phyloP scores from a whole-genome alignment of 2,888 invertebrate genomes.

The Dryomyza anilis region DNA sequence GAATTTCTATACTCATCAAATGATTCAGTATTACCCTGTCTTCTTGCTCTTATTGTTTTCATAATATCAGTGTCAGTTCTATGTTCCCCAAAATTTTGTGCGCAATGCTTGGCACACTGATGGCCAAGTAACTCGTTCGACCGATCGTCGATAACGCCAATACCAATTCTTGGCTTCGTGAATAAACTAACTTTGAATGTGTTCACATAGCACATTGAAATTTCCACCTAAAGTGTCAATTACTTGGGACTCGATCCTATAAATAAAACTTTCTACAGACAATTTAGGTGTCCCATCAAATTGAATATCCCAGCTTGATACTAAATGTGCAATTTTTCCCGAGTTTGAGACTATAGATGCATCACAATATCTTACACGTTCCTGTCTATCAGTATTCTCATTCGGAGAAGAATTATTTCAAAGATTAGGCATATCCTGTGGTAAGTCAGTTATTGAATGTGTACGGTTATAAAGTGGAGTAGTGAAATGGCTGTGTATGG shows the following conservation, averaged over 20 bases:
- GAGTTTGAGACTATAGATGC: neutral
- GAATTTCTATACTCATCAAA: slow-evolving; percentile 25
- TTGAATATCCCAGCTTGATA: slow-evolving; percentile 11
- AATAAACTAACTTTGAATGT: neutral
- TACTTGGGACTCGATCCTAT: slow-evolving; percentile 4
- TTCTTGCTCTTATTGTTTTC: slow-evolving; percentile 17
- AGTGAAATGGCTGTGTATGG: neutral
- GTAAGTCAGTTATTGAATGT: neutral
- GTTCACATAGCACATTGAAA: slow-evolving; percentile 1
- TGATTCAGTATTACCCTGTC: slow-evolving; percentile 15
- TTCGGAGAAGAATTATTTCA: neutral
- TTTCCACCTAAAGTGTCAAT: slow-evolving; percentile 7
- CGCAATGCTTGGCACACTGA: slow-evolving; percentile 17
- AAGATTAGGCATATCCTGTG: neutral
- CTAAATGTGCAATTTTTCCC: neutral
- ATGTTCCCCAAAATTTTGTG: slow-evolving; percentile 23
- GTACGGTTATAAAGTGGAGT: neutral
- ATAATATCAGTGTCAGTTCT: slow-evolving; percentile 17
- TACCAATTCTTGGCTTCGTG: slow-evolving; percentile 17
- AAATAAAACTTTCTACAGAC: slow-evolving; percentile 10
- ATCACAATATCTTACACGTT: neutral
- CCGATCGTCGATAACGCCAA: slow-evolving; percentile 16
- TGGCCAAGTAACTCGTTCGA: slow-evolving; percentile 17
- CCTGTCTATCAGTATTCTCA: neutral
- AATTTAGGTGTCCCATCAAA: slow-evolving; percentile 1